phyloP scores from a whole-genome alignment of 2,888 invertebrate genomes.

The Drosophila cracens region DNA sequence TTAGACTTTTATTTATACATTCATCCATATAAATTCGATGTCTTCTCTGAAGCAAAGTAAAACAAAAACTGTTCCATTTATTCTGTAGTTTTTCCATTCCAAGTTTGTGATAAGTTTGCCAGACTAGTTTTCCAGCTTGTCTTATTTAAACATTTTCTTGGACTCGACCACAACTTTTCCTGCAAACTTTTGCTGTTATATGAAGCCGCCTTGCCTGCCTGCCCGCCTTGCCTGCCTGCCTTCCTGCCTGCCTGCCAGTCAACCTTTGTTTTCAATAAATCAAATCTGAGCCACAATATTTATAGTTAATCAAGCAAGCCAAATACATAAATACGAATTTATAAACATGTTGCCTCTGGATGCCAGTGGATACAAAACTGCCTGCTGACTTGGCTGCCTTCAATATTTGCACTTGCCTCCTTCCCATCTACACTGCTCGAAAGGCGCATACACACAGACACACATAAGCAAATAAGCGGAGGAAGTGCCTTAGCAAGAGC shows the following conservation, averaged over 20 bases:
- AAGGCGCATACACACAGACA: conserved; percentile 27
- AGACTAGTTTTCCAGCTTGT: conserved; percentile 25
- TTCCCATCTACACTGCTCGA: not conserved
- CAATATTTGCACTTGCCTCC: conserved; percentile 62
- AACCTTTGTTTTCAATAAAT: conserved; percentile 52
- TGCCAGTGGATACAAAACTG: conserved; percentile 29
- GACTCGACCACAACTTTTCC: conserved; percentile 34
- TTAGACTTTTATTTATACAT: not conserved
- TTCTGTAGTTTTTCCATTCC: conserved; percentile 19
- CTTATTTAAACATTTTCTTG: conserved; percentile 35
- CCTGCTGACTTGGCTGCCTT: conserved; percentile 27
- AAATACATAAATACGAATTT: conserved; percentile 75
- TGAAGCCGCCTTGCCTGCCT: conserved; percentile 9
- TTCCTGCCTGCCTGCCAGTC: not conserved
- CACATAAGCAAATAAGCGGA: conserved; percentile 61
- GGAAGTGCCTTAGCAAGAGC: conserved; percentile 39
- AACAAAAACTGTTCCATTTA: conserved; percentile 26
- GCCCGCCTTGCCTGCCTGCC: not conserved
- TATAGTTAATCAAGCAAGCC: conserved; percentile 78
- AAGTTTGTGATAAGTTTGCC: conserved; percentile 32
- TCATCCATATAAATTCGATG: not conserved
- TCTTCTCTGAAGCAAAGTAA: not conserved
- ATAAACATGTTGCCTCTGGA: conserved; percentile 69
- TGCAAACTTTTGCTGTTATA: conserved; percentile 45
- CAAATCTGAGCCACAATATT: conserved; percentile 70